phyloP scores from a whole-genome alignment of 2,797 vertebrate species.

The Ibycter americanus region DNA sequence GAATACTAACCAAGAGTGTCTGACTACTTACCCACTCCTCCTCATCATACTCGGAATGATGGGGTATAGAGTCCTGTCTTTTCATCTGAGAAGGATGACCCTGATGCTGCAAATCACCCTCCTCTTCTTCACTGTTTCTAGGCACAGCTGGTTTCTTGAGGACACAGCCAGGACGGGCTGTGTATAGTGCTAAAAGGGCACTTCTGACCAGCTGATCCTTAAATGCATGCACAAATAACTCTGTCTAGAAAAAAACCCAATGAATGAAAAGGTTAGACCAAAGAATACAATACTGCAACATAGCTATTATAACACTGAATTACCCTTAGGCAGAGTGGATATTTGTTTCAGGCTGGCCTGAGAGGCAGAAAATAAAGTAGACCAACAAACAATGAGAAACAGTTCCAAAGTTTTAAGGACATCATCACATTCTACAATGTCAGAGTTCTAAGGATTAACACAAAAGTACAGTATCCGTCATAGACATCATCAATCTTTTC shows the following conservation, averaged over 20 bases:
- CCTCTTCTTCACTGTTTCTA: constrained; percentile 75
- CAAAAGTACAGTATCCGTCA: background rate
- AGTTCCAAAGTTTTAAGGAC: background rate
- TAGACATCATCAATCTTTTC: constrained; percentile 10
- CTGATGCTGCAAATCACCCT: constrained; percentile 53
- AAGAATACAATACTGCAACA: background rate
- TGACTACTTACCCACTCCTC: constrained; percentile 93
- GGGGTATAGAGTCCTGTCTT: constrained; percentile 90
- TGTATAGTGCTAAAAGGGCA: constrained; percentile 91
- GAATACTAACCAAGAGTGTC: background rate
- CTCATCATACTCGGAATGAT: constrained; percentile 94
- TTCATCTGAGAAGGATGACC: constrained; percentile 68
- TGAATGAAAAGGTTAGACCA: background rate
- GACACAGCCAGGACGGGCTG: constrained; percentile 87
- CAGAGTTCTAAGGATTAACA: background rate
- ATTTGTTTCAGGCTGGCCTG: background rate
- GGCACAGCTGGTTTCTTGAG: constrained; percentile 82
- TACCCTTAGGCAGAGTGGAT: background rate
- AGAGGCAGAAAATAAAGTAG: background rate
- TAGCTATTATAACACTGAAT: background rate
- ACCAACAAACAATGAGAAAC: background rate
- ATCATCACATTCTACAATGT: background rate
- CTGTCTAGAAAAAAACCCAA: constrained; percentile 80
- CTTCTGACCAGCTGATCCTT: constrained; percentile 97
- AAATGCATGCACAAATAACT: constrained; percentile 93